Conservation (phyloP, 2,113 vertebrate species). For the Arothron firmamentum region DNA sequence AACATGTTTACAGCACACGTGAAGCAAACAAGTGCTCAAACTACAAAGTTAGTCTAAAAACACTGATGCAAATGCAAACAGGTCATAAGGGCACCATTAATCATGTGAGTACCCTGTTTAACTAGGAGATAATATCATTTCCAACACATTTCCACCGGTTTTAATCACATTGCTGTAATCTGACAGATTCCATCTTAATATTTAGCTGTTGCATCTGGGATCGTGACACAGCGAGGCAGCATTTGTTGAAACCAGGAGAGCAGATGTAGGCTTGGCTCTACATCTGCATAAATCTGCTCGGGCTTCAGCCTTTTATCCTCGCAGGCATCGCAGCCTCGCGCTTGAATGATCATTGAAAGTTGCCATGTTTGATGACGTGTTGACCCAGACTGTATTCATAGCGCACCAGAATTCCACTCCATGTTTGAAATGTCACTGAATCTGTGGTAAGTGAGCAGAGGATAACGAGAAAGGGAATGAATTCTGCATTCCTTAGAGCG, state of each 20-base stretch:
- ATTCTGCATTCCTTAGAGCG: slow-evolving; percentile 23
- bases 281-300: slow-evolving; percentile 7
- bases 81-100: slow-evolving; percentile 13
- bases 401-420: slow-evolving; percentile 27
- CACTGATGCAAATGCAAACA: slow-evolving; percentile 1
- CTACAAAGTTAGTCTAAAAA: slow-evolving; percentile 4
- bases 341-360: slow-evolving; percentile 25
- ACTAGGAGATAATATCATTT: slow-evolving; percentile 15
- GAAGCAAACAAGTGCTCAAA: neutral
- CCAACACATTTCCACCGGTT: neutral
- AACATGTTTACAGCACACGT: slow-evolving; percentile 16
- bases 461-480: slow-evolving; percentile 25
- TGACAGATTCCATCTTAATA: too few relatives aligned
- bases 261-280: neutral
- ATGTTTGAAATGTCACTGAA: slow-evolving; percentile 59
- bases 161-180: too few relatives aligned
- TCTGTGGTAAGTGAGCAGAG: slow-evolving; percentile 44
- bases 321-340: slow-evolving; percentile 7
- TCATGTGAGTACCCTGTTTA: neutral
- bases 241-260: slow-evolving; percentile 4
- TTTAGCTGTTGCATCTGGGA: slow-evolving; percentile 5
- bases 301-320: slow-evolving; percentile 8
- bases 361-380: slow-evolving; percentile 35
- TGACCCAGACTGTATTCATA: slow-evolving; percentile 50
- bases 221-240: neutral